Evolutionary conservation across 2,797 vertebrate genomes (phyloP), one percentile per base, ranked within the genome.

Genomic region (Poeciliopsis paucimaculata): DNA sequence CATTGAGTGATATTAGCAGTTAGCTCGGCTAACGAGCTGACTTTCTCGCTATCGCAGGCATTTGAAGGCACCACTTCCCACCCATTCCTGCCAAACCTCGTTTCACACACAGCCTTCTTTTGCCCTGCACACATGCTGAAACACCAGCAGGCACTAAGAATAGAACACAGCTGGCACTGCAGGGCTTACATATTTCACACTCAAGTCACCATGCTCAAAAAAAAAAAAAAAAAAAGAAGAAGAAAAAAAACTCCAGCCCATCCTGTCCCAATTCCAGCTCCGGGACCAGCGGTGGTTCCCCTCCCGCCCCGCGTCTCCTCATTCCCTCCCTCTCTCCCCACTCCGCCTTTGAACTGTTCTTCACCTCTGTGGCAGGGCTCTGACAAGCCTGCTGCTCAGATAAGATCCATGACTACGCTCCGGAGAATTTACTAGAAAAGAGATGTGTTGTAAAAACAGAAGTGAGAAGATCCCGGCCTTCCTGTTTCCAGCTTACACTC

Each of bases 121-220:
- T 82, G 79, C 91, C 89, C 90, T 45, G 84, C 89, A 84, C 84
- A 91, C 90, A 92, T 78, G 86, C 90, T 89, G 89, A 85, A 93
- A 90, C 91, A 92, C 87, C 93, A 92, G 90, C 39, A 73, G 88
- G 79, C 79, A 31, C 95, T 94, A 94, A 95, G 94, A 96, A 96
- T 96, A 96, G 95, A 91, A 90, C 93, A 95, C 95, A 95, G 95
- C 95, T 95, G 95, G 95, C 93, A 91, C 93, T 91, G 93, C 92
- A 80, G 91, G 93, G 91, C 91, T 93, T 89, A 92, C 94, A 95
- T 96, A 95, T 93, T 95, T 95, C 92, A 94, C 94, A 95, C 94
- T 95, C 90, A 76, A 93, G 90, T 92, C 94, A 90, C 87, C 83
- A 18, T 79, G 88, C 89, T 94, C 91, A 87, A 88, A 94, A 95